These are phyloP conservation scores for Wasmannia auropunctata DNA, from an alignment of 1,140 invertebrate genomes.

Conservation along the genomic window DNA sequence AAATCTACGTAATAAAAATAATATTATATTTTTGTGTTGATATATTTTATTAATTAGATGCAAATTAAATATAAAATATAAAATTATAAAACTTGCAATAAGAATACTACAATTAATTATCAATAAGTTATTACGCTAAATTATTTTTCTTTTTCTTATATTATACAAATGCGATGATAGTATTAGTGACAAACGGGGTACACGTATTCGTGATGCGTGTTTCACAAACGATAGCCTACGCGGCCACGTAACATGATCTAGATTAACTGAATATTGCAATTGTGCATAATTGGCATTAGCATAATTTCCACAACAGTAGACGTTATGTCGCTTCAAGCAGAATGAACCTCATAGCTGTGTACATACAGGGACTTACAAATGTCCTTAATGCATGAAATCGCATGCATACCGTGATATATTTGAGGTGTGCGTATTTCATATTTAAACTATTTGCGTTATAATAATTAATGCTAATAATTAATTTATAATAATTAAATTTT, in stretches of 20 bases:
- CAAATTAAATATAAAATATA: background rate
- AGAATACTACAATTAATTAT: background rate
- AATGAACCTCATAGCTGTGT: background rate
- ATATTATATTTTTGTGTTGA: background rate
- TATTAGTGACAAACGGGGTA: background rate
- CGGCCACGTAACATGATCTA: conserved; percentile 31
- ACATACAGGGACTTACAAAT: background rate
- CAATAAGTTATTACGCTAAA: background rate
- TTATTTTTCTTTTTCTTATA: background rate
- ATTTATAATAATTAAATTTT: background rate
- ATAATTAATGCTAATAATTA: background rate
- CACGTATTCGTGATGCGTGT: background rate
- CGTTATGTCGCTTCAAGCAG: background rate
- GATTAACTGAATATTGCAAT: conserved; percentile 37
- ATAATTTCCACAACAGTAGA: conserved; percentile 43
- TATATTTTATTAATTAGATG: background rate
- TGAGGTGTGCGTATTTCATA: background rate
- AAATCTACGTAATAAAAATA: background rate
- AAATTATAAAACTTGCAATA: background rate
- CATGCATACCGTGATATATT: background rate
- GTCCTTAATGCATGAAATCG: background rate
- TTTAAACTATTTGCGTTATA: background rate
- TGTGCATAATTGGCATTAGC: conserved; percentile 48
- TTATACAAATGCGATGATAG: background rate
- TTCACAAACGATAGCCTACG: background rate